Evolutionary conservation across 2,888 invertebrate species (phyloP).

Genomic region (Adelognathus sp.): DNA sequence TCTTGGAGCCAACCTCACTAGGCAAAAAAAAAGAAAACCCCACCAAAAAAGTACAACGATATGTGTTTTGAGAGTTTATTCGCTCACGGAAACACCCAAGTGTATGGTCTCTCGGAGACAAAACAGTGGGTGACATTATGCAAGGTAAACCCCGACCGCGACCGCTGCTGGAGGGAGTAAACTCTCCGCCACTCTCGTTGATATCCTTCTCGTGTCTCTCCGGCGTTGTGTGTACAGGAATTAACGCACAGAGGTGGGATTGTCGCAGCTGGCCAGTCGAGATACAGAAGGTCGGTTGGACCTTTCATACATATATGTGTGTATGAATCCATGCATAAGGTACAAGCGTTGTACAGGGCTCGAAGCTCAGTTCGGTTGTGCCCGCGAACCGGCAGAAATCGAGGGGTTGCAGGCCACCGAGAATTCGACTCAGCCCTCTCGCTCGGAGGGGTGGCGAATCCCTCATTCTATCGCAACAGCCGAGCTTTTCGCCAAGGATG

Average conservation of each 20-base stretch:
- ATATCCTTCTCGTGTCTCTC: constrained; percentile 62
- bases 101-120: constrained; percentile 44
- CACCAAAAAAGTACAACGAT: neutral
- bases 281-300: constrained; percentile 72
- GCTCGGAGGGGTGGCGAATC: constrained; percentile 15
- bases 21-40: neutral
- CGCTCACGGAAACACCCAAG: constrained; percentile 26
- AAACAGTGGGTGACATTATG: constrained; percentile 69
- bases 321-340: constrained; percentile 21
- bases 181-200: constrained; percentile 64
- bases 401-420: constrained; percentile 15
- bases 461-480: constrained; percentile 18
- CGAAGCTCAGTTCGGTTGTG: constrained; percentile 15
- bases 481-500: constrained; percentile 45
- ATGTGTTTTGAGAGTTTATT: constrained; percentile 16
- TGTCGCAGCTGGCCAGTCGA: constrained; percentile 76
- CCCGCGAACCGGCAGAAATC: constrained; percentile 10
- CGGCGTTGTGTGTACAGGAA: constrained; percentile 70
- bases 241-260: constrained; percentile 77
- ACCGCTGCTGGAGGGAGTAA: constrained; percentile 8
- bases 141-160: constrained; percentile 74
- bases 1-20: no score
- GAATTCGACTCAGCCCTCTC: constrained; percentile 12
- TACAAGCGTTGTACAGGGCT: constrained; percentile 8
- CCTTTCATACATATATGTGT: neutral